Base-by-base conservation (phyloP, 2,888 invertebrate genomes). In the Drosophila siamana region DNA sequence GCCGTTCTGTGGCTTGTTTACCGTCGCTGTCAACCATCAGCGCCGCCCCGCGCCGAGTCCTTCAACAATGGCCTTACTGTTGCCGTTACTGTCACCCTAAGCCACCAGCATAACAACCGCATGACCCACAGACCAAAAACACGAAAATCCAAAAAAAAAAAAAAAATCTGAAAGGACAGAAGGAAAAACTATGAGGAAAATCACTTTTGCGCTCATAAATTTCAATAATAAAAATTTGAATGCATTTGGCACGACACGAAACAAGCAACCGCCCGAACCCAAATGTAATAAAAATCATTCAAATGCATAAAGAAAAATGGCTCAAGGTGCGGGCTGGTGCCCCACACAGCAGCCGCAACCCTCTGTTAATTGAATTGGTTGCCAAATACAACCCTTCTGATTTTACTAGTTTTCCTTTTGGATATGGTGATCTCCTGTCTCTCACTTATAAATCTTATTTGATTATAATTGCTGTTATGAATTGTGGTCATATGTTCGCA, bases 171-270 rank as follows among this genome's bases (percentile, higher is more conserved):
- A 52, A 44, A 46, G 54, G 61, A 61, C 62, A 33, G 40, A 28
- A 51, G 75, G 75, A 71, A 80, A 85, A 85, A 80, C 78, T 70
- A 80, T 78, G 89, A 77, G 79, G 89, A 88, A 84, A 88, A 86
- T 86, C 82, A 87, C 89, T 87, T 88, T 88, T 86, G 87, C 43
- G 69, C 79, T 79, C 85, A 88, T 86, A 86, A 86, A 86, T 86
- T 86, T 86, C 80, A 88, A 88, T 86, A 86, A 87, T 88, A 88
- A 87, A 88, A 86, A 86, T 86, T 86, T 86, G 85, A 86, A 86
- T 86, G 89, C 87, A 81, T 72, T 78, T 84, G 88, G 72, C 84
- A 76, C 76, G 64, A 76, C 86, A 74, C 76, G 63, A 86, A 76
- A 84, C 88, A 80, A 75, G 75, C 74, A 60, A 43, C 50, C 36